Evolutionary conservation across 2,113 vertebrate genomes (phyloP).

Genomic region (Ophiodon elongatus): DNA sequence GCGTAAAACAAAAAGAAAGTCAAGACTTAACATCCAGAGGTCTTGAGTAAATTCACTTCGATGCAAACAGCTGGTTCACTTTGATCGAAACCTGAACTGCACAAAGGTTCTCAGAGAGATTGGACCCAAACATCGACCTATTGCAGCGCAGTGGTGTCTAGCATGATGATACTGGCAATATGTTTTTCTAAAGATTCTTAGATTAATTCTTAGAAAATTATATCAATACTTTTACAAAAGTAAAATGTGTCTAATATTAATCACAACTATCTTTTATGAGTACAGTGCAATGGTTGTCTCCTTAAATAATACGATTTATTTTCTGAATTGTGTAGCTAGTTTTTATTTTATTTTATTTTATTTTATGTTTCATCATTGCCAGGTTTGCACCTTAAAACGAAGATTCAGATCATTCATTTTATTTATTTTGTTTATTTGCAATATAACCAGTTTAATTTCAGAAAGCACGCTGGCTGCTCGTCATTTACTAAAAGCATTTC

Average conservation of each 20-base stretch:
- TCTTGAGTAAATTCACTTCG: background rate
- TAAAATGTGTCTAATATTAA: background rate
- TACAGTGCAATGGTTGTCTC: background rate
- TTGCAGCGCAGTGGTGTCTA: conserved; percentile 19
- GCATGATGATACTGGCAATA: background rate
- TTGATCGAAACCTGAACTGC: background rate
- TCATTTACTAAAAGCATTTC: background rate
- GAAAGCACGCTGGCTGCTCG: background rate
- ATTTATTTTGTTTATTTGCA: background rate
- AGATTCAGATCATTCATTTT: background rate
- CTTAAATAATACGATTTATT: background rate
- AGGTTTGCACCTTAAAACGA: background rate
- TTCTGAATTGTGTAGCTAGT: background rate
- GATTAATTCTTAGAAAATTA: background rate
- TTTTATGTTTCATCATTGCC: background rate
- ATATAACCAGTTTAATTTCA: background rate
- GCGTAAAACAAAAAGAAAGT: background rate
- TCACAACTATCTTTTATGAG: background rate
- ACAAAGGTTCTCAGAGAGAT: background rate
- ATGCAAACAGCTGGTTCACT: background rate
- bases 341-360: background rate
- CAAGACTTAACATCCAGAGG: background rate
- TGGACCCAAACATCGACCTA: background rate
- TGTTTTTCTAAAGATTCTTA: too few relatives aligned
- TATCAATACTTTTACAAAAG: too few relatives aligned